Evolutionary conservation across 2,888 invertebrate genomes (phyloP).

Genomic region (Criorhina ranunculi): DNA sequence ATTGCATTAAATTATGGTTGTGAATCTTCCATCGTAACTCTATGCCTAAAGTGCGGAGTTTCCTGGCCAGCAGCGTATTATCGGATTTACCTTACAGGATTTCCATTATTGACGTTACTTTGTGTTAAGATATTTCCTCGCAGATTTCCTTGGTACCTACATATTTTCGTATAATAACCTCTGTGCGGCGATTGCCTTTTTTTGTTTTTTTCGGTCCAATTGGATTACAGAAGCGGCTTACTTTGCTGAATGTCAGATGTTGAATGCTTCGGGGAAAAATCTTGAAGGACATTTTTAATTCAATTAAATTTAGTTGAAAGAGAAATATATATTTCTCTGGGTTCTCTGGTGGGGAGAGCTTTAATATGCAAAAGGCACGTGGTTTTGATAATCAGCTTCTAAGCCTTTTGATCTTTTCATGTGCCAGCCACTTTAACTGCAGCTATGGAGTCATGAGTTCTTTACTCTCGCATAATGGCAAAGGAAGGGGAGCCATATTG

Average conservation of each 20-base stretch:
- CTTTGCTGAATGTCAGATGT: conserved; percentile 25
- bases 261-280: conserved; percentile 17
- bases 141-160: neutral
- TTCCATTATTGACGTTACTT: conserved; percentile 22
- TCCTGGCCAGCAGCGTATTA: conserved; percentile 20
- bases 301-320: conserved; percentile 37
- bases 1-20: conserved; percentile 27
- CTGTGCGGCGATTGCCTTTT: neutral
- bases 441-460: no score
- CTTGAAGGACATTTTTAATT: conserved; percentile 52
- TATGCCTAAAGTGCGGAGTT: neutral
- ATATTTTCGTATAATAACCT: conserved; percentile 6
- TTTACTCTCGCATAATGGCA: neutral
- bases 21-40: neutral
- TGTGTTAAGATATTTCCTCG: conserved; percentile 25
- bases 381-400: conserved; percentile 39
- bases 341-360: neutral
- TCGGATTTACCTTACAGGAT: conserved; percentile 26
- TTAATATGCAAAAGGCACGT: conserved; percentile 32
- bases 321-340: conserved; percentile 18
- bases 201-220: conserved; percentile 28
- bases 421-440: neutral
- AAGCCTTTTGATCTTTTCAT: conserved; percentile 31
- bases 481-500: neutral
- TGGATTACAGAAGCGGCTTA: conserved; percentile 32